Conservation (phyloP, 2,888 invertebrate species). For the Morinoia aosen region DNA sequence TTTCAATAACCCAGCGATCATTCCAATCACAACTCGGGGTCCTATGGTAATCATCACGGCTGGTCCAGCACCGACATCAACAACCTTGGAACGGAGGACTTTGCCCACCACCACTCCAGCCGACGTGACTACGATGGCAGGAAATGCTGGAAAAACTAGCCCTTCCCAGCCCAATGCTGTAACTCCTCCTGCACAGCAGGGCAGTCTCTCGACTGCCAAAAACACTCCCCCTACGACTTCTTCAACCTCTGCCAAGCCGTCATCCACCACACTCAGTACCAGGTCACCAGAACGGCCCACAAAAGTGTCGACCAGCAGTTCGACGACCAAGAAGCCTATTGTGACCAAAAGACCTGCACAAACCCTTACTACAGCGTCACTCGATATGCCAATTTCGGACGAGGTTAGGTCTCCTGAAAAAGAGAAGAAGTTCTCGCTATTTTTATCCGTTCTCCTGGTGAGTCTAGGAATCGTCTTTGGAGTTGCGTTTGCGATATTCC, state of each 20-base stretch:
- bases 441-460: not conserved
- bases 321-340: not conserved
- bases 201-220: not conserved
- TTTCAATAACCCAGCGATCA: not conserved
- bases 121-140: not conserved
- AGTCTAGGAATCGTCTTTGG: slow-evolving; percentile 7
- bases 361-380: not conserved
- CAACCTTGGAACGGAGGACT: slow-evolving; percentile 41
- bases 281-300: not conserved
- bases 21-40: not conserved
- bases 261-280: not conserved
- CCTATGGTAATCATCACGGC: not conserved
- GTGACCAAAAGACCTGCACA: not conserved
- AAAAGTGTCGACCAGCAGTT: not conserved
- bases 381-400: slow-evolving; percentile 2
- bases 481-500: not conserved
- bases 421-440: not conserved
- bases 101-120: slow-evolving; percentile 22
- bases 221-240: not conserved
- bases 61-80: slow-evolving; percentile 26
- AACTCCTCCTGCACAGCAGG: not conserved
- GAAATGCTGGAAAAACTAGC: not conserved
- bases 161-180: not conserved
- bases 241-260: not conserved
- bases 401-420: slow-evolving; percentile 26